Evolutionary conservation across 2,888 invertebrate species (phyloP).

Genomic region (Parnassius mnemosyne): DNA sequence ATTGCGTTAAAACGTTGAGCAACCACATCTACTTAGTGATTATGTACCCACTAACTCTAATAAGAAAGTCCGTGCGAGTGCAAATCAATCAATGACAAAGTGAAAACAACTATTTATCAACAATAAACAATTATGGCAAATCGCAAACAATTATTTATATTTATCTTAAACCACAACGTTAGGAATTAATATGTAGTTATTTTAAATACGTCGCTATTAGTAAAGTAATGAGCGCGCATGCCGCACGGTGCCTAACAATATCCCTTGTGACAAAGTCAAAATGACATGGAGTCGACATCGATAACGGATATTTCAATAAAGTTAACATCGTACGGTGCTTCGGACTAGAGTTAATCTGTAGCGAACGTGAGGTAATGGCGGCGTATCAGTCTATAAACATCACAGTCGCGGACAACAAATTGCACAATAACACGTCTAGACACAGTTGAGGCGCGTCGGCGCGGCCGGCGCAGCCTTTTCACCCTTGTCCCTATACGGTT

Average conservation of each 20-base stretch:
- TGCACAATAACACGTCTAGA: slow-evolving; percentile 75
- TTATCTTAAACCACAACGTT: slow-evolving; percentile 64
- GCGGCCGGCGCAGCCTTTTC: slow-evolving; percentile 50
- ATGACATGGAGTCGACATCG: slow-evolving; percentile 18
- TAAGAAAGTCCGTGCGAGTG: slow-evolving; percentile 70
- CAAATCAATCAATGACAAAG: slow-evolving; percentile 56
- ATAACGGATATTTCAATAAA: slow-evolving; percentile 29
- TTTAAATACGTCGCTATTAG: slow-evolving; percentile 60
- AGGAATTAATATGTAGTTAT: slow-evolving; percentile 52
- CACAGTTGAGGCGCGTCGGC: slow-evolving; percentile 49
- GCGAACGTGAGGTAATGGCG: slow-evolving; percentile 80
- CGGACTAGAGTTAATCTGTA: slow-evolving; percentile 74
- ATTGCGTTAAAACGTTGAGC: slow-evolving; percentile 63
- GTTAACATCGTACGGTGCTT: slow-evolving; percentile 59
- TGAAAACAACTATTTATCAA: slow-evolving; percentile 65
- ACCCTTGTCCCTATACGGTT: slow-evolving; percentile 58
- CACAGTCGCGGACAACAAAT: slow-evolving; percentile 83
- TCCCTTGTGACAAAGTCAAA: slow-evolving; percentile 13
- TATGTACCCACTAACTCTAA: slow-evolving; percentile 53
- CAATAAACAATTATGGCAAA: slow-evolving; percentile 75
- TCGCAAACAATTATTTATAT: slow-evolving; percentile 60
- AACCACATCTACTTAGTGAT: slow-evolving; percentile 62
- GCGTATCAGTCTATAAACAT: slow-evolving; percentile 84
- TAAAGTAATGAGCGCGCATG: slow-evolving; percentile 56
- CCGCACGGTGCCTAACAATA: slow-evolving; percentile 48